A percentile compares a stretch with the other conserved stretches of the same genome.
phyloP scores from a whole-genome alignment of 1,140 invertebrate genomes.

The Berghia stephanieae region DNA sequence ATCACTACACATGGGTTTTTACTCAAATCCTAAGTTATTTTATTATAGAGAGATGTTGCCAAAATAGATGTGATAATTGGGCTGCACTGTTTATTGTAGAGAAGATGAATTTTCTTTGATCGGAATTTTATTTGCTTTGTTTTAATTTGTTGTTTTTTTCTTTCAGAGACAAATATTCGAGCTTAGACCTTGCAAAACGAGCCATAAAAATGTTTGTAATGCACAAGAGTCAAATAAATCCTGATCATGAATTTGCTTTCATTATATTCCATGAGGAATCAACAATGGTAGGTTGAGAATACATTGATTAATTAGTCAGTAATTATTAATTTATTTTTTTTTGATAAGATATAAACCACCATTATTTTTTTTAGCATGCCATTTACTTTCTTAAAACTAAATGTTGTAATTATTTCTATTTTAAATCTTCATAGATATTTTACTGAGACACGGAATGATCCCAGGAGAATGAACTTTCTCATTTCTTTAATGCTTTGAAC shows the following conservation, averaged over 20 bases:
- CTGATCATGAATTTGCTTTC: constrained; percentile 76
- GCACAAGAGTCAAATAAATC: constrained; percentile 74
- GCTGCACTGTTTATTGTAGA: too few species aligned
- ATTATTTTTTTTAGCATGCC: neutral
- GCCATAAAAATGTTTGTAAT: constrained; percentile 75
- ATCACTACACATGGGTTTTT: too few species aligned
- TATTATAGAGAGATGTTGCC: too few species aligned
- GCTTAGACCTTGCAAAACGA: constrained; percentile 74
- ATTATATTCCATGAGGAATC: constrained; percentile 70
- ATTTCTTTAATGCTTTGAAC: too few species aligned
- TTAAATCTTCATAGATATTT: neutral
- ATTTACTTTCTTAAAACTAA: neutral
- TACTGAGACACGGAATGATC: too few species aligned
- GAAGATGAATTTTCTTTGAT: too few species aligned
- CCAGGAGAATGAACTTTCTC: too few species aligned
- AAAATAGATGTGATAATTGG: too few species aligned
- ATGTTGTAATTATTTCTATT: neutral
- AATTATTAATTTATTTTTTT: neutral
- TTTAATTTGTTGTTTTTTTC: constrained; percentile 30
- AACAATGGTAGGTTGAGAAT: constrained; percentile 67
- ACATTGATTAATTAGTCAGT: too few species aligned
- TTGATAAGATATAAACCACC: neutral
- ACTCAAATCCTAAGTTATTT: too few species aligned
- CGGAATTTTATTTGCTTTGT: too few species aligned
- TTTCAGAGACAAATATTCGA: constrained; percentile 68